These are phyloP conservation scores for Denticeps clupeoides DNA, from an alignment of 2,797 vertebrate genomes.

Conservation along the genomic window DNA sequence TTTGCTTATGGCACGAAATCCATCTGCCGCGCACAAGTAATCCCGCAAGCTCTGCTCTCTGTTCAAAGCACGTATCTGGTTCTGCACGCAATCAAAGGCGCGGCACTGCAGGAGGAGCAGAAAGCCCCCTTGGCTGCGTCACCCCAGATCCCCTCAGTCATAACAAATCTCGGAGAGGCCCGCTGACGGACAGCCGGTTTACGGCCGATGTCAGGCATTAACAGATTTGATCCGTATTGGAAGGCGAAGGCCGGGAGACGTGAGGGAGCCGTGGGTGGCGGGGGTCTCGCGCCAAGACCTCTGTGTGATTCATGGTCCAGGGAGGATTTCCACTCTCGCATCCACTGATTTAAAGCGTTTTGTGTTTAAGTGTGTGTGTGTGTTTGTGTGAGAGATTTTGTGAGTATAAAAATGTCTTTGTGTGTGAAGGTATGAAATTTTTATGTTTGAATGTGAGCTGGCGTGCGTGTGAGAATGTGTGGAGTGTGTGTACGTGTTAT, in stretches of 20 bases:
- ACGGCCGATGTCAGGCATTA: constrained; percentile 49
- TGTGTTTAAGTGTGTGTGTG: constrained; percentile 4
- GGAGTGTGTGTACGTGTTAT: constrained; percentile 1
- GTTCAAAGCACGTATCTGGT: constrained; percentile 24
- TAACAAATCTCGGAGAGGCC: constrained; percentile 29
- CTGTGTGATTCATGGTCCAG: constrained; percentile 33
- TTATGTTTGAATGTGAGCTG: neutral
- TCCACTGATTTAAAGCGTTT: constrained; percentile 24
- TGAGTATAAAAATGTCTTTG: neutral
- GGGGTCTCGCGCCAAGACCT: constrained; percentile 29
- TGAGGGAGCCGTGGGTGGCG: constrained; percentile 22
- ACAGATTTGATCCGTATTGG: constrained; percentile 50
- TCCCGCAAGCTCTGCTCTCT: constrained; percentile 15
- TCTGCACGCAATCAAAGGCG: constrained; percentile 39
- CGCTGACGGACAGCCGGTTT: constrained; percentile 42
- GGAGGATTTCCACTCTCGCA: constrained; percentile 27
- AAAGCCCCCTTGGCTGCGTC: constrained; percentile 14
- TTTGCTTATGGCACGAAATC: too few relatives aligned
- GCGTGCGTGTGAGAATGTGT: constrained; percentile 1
- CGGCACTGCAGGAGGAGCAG: constrained; percentile 18
- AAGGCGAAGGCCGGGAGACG: constrained; percentile 21
- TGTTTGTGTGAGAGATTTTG: neutral
- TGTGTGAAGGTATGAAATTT: neutral
- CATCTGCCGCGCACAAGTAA: too few relatives aligned
- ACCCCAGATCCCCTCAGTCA: constrained; percentile 33